phyloP scores from a whole-genome alignment of 1,140 invertebrate species.

The Anadara kagoshimensis region DNA sequence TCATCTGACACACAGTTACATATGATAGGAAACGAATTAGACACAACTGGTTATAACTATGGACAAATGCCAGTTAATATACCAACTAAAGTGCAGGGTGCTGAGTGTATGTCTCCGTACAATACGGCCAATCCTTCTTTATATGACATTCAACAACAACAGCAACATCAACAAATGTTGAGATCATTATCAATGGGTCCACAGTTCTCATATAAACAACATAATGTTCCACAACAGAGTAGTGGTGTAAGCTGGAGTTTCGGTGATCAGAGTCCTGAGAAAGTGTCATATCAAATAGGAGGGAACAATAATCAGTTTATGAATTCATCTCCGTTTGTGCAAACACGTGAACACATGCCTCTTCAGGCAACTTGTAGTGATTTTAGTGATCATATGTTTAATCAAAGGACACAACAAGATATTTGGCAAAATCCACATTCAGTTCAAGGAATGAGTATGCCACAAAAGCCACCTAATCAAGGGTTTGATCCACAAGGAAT shows the following conservation, averaged over 20 bases:
- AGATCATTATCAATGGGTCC: not conserved
- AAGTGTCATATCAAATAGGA: no score
- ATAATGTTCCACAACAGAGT: not conserved
- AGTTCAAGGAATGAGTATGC: not conserved
- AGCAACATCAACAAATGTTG: slow-evolving; percentile 3
- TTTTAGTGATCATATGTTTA: not conserved
- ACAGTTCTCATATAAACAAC: slow-evolving; percentile 7
- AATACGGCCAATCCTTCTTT: slow-evolving; percentile 2
- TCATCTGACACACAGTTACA: slow-evolving; percentile 82
- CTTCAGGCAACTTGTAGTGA: not conserved
- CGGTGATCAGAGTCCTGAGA: not conserved
- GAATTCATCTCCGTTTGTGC: slow-evolving; percentile 3
- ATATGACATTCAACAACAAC: slow-evolving; percentile 32
- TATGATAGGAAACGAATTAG: slow-evolving; percentile 55
- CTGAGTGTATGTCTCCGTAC: slow-evolving; percentile 1
- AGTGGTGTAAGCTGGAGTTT: slow-evolving; percentile 9
- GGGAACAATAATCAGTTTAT: no score
- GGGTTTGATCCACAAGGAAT: slow-evolving; percentile 3
- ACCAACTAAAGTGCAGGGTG: slow-evolving; percentile 1
- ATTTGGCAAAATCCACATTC: not conserved
- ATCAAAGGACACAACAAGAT: not conserved
- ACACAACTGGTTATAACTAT: slow-evolving; percentile 16
- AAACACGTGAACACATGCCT: not conserved
- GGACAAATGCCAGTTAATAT: not conserved
- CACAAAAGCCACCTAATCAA: not conserved